phyloP scores from a whole-genome alignment of 1,140 invertebrate species.

The Agraylea sexmaculata region DNA sequence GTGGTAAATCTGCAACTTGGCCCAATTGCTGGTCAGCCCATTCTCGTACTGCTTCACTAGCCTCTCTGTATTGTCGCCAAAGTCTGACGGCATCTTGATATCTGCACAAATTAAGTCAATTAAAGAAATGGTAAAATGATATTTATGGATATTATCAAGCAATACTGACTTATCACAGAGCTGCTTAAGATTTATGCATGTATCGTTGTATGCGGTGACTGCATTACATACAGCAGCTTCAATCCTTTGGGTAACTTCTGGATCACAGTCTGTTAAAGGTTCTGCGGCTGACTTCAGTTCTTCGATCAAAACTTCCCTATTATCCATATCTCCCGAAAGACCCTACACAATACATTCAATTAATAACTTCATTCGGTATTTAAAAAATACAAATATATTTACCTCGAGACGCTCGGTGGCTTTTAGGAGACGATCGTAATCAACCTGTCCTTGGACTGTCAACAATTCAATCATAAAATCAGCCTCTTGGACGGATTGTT shows the following conservation, averaged over 20 bases:
- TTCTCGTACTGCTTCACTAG: slow-evolving; percentile 56
- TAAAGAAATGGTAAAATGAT: background rate
- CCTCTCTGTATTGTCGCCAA: slow-evolving; percentile 64
- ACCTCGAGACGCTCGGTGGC: slow-evolving; percentile 71
- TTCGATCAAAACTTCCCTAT: slow-evolving; percentile 55
- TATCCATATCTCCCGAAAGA: slow-evolving; percentile 49
- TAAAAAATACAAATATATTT: slow-evolving; percentile 26
- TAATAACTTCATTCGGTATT: background rate
- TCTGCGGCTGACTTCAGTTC: slow-evolving; percentile 55
- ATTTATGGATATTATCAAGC: background rate
- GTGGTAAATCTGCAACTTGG: slow-evolving; percentile 45
- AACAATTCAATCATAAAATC: slow-evolving; percentile 77
- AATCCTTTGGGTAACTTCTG: slow-evolving; percentile 55
- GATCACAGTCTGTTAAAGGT: slow-evolving; percentile 54
- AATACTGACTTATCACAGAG: slow-evolving; percentile 52
- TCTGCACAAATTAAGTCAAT: slow-evolving; percentile 23
- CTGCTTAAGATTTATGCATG: slow-evolving; percentile 55
- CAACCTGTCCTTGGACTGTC: slow-evolving; percentile 65
- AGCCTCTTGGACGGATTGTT: slow-evolving; percentile 65
- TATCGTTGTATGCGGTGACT: slow-evolving; percentile 62
- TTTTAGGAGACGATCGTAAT: slow-evolving; percentile 67
- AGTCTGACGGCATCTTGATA: slow-evolving; percentile 62
- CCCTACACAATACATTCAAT: slow-evolving; percentile 32
- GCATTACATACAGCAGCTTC: slow-evolving; percentile 60
- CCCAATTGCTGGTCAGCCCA: slow-evolving; percentile 61